Conservation (phyloP, 2,797 vertebrate genomes). For the Dromococcyx pavoninus region DNA sequence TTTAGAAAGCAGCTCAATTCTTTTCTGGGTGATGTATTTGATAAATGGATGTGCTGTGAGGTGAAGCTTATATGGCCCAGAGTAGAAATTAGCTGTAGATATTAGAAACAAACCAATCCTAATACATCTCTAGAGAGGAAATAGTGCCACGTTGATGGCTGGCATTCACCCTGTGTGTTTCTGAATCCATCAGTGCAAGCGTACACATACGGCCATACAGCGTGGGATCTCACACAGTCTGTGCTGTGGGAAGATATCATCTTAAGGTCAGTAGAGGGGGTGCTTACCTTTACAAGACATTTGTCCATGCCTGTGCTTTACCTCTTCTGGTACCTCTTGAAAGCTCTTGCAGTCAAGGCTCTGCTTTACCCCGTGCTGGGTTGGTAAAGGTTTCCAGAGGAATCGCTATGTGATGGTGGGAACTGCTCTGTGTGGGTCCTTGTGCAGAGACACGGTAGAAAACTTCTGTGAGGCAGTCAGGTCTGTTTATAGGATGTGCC, state of each 20-base stretch:
- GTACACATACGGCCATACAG: neutral
- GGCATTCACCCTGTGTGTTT: neutral
- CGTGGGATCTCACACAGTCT: neutral
- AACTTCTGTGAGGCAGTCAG: neutral
- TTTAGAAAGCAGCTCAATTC: slow-evolving; percentile 21
- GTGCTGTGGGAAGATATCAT: neutral
- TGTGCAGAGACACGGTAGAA: neutral
- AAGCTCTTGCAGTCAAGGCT: neutral
- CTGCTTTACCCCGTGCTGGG: neutral
- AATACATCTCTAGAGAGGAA: neutral
- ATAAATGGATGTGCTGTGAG: neutral
- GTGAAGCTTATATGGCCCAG: neutral
- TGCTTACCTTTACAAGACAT: slow-evolving; percentile 1
- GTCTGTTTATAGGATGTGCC: neutral
- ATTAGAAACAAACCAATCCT: neutral
- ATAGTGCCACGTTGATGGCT: neutral
- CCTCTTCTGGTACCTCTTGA: neutral
- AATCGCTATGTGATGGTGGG: neutral
- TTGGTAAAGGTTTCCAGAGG: neutral
- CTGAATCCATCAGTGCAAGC: neutral
- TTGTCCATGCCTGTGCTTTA: neutral
- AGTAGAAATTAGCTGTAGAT: neutral
- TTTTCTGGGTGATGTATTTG: neutral
- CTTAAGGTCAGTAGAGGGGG: slow-evolving; percentile 13
- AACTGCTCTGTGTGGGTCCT: neutral